phyloP scores from a whole-genome alignment of 2,888 invertebrate genomes.

The Theretra japonica region DNA sequence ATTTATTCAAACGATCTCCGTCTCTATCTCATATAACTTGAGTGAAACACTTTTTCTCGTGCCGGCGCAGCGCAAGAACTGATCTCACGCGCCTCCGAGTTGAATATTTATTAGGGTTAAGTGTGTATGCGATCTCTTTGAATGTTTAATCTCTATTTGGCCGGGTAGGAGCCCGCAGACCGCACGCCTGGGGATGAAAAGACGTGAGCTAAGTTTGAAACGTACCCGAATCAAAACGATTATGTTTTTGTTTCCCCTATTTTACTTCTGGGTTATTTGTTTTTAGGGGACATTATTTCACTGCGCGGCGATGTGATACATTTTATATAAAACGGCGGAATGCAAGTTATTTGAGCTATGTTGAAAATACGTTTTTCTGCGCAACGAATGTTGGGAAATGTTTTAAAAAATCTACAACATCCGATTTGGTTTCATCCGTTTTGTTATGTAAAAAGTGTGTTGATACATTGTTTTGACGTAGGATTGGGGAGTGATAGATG shows the following conservation, averaged over 20 bases:
- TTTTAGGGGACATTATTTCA: not conserved
- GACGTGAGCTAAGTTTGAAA: conserved; percentile 26
- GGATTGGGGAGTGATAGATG: too few species aligned
- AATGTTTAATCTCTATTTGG: conserved; percentile 83
- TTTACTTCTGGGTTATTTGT: conserved; percentile 20
- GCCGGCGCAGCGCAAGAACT: conserved; percentile 73
- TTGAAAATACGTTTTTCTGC: conserved; percentile 3
- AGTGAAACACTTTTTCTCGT: conserved; percentile 76
- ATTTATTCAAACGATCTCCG: conserved; percentile 72
- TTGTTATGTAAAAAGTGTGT: not conserved
- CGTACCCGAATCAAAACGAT: conserved; percentile 29
- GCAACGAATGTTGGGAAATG: conserved; percentile 7
- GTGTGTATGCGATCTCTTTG: conserved; percentile 82
- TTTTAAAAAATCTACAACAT: not conserved
- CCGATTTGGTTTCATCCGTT: conserved; percentile 2
- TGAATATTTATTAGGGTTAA: conserved; percentile 84
- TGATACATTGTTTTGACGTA: not conserved
- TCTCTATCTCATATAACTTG: conserved; percentile 76
- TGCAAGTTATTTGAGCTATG: conserved; percentile 3
- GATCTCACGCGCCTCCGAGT: conserved; percentile 76
- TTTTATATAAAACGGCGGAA: not conserved
- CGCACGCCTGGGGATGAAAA: conserved; percentile 28
- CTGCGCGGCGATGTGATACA: not conserved
- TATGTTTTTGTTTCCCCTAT: conserved; percentile 2
- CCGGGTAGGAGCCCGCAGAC: conserved; percentile 50